Evolutionary conservation across 2,888 invertebrate species (phyloP).

Genomic region (Pheosia tremula): DNA sequence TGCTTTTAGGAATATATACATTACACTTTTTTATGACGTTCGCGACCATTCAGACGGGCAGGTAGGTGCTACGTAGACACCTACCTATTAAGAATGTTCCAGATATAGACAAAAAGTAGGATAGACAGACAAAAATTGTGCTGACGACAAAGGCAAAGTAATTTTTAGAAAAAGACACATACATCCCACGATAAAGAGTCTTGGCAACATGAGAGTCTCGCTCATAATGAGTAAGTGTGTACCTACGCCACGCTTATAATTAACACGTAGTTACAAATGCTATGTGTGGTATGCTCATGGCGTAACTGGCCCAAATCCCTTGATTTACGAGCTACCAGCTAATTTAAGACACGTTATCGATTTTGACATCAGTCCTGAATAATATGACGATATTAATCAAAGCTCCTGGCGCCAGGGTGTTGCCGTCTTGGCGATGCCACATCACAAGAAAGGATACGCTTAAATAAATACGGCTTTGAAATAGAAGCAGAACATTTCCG

Average conservation of each 20-base stretch:
- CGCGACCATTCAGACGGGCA: no score
- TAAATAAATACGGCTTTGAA: slow-evolving; percentile 8
- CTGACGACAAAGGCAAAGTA: slow-evolving; percentile 1
- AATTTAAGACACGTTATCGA: slow-evolving; percentile 69
- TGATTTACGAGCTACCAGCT: slow-evolving; percentile 67
- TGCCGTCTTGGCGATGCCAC: slow-evolving; percentile 22
- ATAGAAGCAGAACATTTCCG: background rate
- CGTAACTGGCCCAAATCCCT: slow-evolving; percentile 67
- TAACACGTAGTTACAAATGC: slow-evolving; percentile 57
- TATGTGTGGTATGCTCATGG: slow-evolving; percentile 60
- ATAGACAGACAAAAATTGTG: background rate
- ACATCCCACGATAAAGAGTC: background rate
- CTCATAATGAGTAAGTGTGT: slow-evolving; percentile 22
- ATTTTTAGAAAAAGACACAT: slow-evolving; percentile 1
- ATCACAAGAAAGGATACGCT: background rate
- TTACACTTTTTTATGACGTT: no score
- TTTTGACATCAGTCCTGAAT: slow-evolving; percentile 43
- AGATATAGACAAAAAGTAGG: background rate
- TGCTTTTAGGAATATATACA: background rate
- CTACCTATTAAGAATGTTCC: background rate
- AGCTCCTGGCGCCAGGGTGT: slow-evolving; percentile 15
- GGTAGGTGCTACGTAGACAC: no score
- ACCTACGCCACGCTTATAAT: slow-evolving; percentile 34
- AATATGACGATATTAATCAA: slow-evolving; percentile 32
- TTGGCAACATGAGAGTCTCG: slow-evolving; percentile 5